Base-by-base conservation (phyloP, 2,113 vertebrate species). In the Deroptyus accipitrinus region DNA sequence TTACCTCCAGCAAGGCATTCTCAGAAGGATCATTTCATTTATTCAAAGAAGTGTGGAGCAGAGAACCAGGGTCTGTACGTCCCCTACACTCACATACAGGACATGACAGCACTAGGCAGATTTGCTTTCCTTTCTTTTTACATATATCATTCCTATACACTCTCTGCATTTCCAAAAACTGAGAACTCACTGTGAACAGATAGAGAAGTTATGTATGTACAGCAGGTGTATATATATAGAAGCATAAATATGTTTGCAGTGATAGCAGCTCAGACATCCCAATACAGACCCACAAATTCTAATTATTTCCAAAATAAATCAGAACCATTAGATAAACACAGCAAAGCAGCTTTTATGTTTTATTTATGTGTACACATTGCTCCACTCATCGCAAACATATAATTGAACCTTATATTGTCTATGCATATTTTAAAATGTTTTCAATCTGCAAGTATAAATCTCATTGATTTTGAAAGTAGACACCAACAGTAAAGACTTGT, bases 391-490 rank as follows among this genome's bases (percentile, higher is more conserved):
- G 14, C 83, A 92, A 96, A 94, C 88, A 91, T 69, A 63, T 95
- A 91, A 96, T 86, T 91, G 94, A 91, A 90, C 85, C 86, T 80
- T 94, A 83, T 55, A 82, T 86, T 86, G 79, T 88, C 90, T 93
- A 6, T 70, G 92, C 82, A 93, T 95, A 73, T 92, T 96, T 96
- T 92, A 90, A 86, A 88, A 83, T 79, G 73, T 52, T 97, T 96
- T 97, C 95, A 94, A 90, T 95, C 95, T 95, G 92, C 92, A 94
- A 88, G 84, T 66, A 85, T 95, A 94, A 96, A 95, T 94, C 88
- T 89, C 76, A 83, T 94, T 93, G 96, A 95, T 87, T 90, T 48
- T 94, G 80, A 82, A 85, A 95, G 84, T 94, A 69, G 83, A 84
- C 92, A 85, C 30, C 76, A 63, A 28, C 78, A 82, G 54, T 41